A percentile compares a stretch with the other conserved stretches of the same genome.
These are phyloP conservation scores for Pseudococcus longispinus DNA, from an alignment of 2,888 invertebrate genomes.

Conservation along the genomic window DNA sequence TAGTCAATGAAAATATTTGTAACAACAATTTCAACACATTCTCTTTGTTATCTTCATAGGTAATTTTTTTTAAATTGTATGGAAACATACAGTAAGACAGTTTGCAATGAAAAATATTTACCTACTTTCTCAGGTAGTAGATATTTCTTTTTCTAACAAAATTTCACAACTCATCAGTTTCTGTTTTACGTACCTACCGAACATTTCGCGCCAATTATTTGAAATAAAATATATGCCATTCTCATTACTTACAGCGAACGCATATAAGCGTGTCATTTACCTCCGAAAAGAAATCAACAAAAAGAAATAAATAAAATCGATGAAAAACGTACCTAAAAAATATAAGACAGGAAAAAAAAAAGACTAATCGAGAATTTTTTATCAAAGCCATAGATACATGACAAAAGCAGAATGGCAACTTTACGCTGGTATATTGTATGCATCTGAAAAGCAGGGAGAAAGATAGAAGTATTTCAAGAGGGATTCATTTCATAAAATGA, in stretches of 20 bases:
- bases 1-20: too few relatives aligned
- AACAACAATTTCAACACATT: too few relatives aligned
- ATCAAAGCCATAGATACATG: conserved; percentile 30
- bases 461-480: conserved; percentile 23
- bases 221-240: background rate
- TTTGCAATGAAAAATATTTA: too few relatives aligned
- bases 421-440: conserved; percentile 12
- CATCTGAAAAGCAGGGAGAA: background rate
- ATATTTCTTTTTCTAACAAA: too few relatives aligned
- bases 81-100: too few relatives aligned
- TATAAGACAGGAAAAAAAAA: conserved; percentile 1
- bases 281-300: background rate
- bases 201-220: background rate
- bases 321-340: conserved; percentile 14
- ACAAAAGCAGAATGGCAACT: conserved; percentile 37
- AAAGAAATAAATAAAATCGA: conserved; percentile 11
- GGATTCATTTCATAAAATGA: conserved; percentile 49
- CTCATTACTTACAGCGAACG: background rate
- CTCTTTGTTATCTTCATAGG: too few relatives aligned
- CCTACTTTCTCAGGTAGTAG: too few relatives aligned
- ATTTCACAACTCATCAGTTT: too few relatives aligned
- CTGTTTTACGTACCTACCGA: too few relatives aligned
- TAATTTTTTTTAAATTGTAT: too few relatives aligned
- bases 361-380: conserved; percentile 39
- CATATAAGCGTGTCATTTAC: background rate